A percentile compares a stretch with the other conserved stretches of the same genome.
These are phyloP conservation scores for Pachydiplax longipennis DNA, from an alignment of 2,888 invertebrate species.

Conservation along the genomic window DNA sequence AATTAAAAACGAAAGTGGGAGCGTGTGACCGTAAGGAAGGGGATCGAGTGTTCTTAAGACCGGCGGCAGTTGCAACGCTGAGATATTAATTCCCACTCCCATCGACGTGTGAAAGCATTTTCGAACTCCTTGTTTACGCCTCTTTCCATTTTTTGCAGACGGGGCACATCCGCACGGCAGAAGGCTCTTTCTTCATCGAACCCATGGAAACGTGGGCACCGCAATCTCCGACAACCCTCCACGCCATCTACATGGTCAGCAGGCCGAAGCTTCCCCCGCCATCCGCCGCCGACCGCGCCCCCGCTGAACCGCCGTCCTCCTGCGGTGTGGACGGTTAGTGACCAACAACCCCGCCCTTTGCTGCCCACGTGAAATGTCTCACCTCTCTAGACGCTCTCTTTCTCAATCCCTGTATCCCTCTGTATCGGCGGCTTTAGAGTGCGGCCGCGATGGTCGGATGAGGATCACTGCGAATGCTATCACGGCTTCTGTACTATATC, in stretches of 20 bases:
- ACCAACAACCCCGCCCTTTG: not conserved
- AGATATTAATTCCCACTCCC: not conserved
- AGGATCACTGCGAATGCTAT: no score
- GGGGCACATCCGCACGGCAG: constrained; percentile 27
- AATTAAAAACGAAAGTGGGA: not conserved
- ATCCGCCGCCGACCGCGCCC: not conserved
- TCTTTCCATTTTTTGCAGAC: not conserved
- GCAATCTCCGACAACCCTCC: not conserved
- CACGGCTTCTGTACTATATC: no score
- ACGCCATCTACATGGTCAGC: constrained; percentile 33
- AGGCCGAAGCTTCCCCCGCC: not conserved
- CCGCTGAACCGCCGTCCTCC: not conserved
- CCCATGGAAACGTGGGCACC: constrained; percentile 25
- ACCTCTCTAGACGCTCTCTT: not conserved
- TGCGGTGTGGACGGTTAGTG: constrained; percentile 32
- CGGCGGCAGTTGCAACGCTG: not conserved
- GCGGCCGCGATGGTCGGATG: no score
- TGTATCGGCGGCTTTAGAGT: no score
- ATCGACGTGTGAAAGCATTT: not conserved
- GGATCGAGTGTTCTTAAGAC: not conserved
- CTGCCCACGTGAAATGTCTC: not conserved
- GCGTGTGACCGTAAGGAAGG: not conserved
- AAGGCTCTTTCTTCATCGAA: constrained; percentile 28
- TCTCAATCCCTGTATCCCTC: not conserved
- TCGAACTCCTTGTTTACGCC: not conserved